Evolutionary conservation across 2,888 invertebrate species (phyloP).

Genomic region (Abrostola tripartita): DNA sequence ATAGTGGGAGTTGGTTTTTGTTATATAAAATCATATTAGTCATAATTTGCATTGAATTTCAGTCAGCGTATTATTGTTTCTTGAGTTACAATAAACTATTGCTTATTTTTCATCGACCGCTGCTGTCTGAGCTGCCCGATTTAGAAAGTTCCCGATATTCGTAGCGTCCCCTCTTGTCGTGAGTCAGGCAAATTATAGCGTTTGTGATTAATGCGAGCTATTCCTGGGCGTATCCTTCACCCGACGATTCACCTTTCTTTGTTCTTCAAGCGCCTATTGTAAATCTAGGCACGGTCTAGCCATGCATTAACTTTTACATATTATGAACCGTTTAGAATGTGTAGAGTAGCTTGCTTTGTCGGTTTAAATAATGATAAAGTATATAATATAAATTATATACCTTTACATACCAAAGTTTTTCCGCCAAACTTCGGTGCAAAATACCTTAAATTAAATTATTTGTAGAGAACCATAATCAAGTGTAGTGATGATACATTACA

Average conservation of each 20-base stretch:
- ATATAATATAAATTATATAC: too few species aligned
- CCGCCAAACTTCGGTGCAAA: too few species aligned
- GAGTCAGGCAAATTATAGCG: slow-evolving; percentile 85
- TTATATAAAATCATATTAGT: slow-evolving; percentile 2
- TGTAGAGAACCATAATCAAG: too few species aligned
- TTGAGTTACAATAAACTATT: slow-evolving; percentile 54
- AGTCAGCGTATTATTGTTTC: slow-evolving; percentile 58
- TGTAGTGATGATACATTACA: too few species aligned
- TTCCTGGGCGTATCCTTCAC: slow-evolving; percentile 77
- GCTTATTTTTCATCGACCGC: slow-evolving; percentile 62
- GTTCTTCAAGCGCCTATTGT: slow-evolving; percentile 65
- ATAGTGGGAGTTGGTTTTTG: not conserved
- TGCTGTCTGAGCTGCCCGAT: slow-evolving; percentile 74
- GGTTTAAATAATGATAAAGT: too few species aligned
- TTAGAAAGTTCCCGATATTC: slow-evolving; percentile 81
- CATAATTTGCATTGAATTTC: slow-evolving; percentile 19
- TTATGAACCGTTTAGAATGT: not conserved
- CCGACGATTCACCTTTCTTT: slow-evolving; percentile 71
- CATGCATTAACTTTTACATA: slow-evolving; percentile 7
- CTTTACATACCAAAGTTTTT: too few species aligned
- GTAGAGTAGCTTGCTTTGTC: not conserved
- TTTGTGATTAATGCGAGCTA: slow-evolving; percentile 85
- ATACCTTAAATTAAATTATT: too few species aligned
- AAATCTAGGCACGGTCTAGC: slow-evolving; percentile 25
- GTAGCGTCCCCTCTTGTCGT: slow-evolving; percentile 81